A percentile compares a stretch with the other conserved stretches of the same genome.
Conservation (phyloP, 2,113 vertebrate genomes). For the Malurus cyaneus region DNA sequence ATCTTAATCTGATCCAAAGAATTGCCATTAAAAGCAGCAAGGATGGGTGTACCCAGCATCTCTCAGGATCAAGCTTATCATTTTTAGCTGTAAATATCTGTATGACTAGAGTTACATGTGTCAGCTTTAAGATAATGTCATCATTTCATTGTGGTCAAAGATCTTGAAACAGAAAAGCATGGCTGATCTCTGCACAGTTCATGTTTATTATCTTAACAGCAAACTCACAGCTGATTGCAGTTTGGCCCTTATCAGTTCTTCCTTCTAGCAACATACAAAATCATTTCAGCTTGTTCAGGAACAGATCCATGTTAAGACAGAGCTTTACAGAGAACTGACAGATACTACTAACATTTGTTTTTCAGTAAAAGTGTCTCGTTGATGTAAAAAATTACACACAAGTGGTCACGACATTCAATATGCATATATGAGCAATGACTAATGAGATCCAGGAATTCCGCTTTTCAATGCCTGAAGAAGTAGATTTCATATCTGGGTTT, state of each 20-base stretch:
- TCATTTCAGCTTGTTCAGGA: not conserved
- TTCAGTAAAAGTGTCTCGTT: not conserved
- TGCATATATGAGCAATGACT: not conserved
- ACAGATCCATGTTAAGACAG: not conserved
- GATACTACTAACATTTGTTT: not conserved
- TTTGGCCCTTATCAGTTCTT: slow-evolving; percentile 23
- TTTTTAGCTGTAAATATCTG: slow-evolving; percentile 34
- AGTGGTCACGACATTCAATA: not conserved
- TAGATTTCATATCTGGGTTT: not conserved
- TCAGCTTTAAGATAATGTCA: slow-evolving; percentile 33
- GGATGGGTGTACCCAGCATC: not conserved
- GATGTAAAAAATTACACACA: not conserved
- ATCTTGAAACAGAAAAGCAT: slow-evolving; percentile 21
- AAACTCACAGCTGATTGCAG: slow-evolving; percentile 33
- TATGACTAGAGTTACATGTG: slow-evolving; percentile 26
- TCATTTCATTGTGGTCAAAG: slow-evolving; percentile 38
- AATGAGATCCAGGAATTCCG: not conserved
- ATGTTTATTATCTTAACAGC: slow-evolving; percentile 26
- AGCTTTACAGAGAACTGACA: not conserved
- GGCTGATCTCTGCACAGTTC: not conserved
- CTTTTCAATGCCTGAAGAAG: not conserved
- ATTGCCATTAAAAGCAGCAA: not conserved
- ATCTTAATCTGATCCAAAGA: slow-evolving; percentile 9
- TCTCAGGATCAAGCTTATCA: slow-evolving; percentile 24
- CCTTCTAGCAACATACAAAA: not conserved